A percentile compares a stretch with the other conserved stretches of the same genome.
These are phyloP conservation scores for Synodontis membranacea DNA, from an alignment of 2,113 vertebrate species.

Conservation along the genomic window DNA sequence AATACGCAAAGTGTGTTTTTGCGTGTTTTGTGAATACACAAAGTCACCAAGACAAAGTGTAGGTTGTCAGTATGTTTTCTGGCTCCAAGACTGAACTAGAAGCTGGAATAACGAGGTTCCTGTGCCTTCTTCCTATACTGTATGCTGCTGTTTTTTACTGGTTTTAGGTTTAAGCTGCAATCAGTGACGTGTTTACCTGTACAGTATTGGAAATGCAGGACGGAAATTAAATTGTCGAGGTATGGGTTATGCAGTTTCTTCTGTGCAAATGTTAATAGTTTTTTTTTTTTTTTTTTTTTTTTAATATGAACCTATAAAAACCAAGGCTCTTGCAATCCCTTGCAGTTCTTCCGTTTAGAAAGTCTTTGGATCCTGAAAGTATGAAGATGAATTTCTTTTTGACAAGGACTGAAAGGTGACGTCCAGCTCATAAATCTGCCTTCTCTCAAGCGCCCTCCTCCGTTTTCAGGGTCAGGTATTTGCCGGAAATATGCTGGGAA, in stretches of 20 bases:
- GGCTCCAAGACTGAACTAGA: background rate
- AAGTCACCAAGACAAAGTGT: background rate
- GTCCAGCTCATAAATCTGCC: slow-evolving; percentile 31
- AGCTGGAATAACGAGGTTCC: background rate
- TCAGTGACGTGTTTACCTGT: background rate
- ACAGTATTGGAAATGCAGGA: background rate
- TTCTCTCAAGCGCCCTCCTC: slow-evolving; percentile 2
- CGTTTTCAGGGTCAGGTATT: slow-evolving; percentile 35
- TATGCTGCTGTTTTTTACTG: background rate
- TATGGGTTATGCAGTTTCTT: background rate
- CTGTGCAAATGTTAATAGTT: background rate
- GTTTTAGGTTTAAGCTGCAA: background rate
- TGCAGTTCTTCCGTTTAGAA: background rate
- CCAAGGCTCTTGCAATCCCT: background rate
- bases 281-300: background rate
- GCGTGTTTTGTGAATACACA: no score
- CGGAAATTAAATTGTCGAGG: background rate
- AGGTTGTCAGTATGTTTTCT: background rate
- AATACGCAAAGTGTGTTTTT: no score
- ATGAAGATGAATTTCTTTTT: slow-evolving; percentile 18
- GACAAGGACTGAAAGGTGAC: slow-evolving; percentile 32
- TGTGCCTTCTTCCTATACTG: background rate
- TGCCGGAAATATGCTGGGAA: background rate
- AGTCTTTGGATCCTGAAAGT: background rate
- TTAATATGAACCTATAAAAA: background rate